Base-by-base conservation (phyloP, 2,888 invertebrate genomes). In the Drosophila flavopinicola region DNA sequence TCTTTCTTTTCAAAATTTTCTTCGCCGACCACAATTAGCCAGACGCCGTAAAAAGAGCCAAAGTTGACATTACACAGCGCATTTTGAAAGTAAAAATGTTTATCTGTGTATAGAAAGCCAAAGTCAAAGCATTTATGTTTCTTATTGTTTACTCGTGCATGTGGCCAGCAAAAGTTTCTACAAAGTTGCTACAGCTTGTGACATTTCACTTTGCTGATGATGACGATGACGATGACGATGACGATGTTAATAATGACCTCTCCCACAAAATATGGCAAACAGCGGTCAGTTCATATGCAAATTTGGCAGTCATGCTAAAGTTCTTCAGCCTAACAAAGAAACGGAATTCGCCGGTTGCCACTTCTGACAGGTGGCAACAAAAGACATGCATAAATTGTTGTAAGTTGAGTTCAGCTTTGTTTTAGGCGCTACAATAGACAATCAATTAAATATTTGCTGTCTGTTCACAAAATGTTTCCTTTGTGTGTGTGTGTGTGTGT, bases 1-100 rank as follows among this genome's bases (percentile, higher is more conserved):
- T 83, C 82, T 87, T 83, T 83, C 82, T 85, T 85, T 83, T 80
- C 45, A 35, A 47, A 63, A 66, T 60, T 75, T 75, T 67, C 75
- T 60, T 57, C 48, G 30, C 20, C 23, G 35, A 49, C 60, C 23
- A 67, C 80, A 80, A 86, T 86, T 86, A 77, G 72, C 57, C 38
- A 64, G 30, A n/a, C 15, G 53, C 30, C 66, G 71, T 66, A 64
- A 56, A 66, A 69, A 54, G 37, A 49, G 11, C 29, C 63, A 76
- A 53, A 70, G 65, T 68, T 74, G 58, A 71, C 60, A 60, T 79
- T 74, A 86, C 75, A 57, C 25, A 44, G 67, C 45, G 53, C 48
- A 53, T 61, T 73, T 83, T 65, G 61, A 82, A 82, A 85, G 85
- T 65, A 66, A 74, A 78, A 70, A 68, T 77, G 47, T 76, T 77